A percentile compares a stretch with the other conserved stretches of the same genome.
Conservation (phyloP, 1,140 invertebrate species). For the Rhopalosiphum padi region DNA sequence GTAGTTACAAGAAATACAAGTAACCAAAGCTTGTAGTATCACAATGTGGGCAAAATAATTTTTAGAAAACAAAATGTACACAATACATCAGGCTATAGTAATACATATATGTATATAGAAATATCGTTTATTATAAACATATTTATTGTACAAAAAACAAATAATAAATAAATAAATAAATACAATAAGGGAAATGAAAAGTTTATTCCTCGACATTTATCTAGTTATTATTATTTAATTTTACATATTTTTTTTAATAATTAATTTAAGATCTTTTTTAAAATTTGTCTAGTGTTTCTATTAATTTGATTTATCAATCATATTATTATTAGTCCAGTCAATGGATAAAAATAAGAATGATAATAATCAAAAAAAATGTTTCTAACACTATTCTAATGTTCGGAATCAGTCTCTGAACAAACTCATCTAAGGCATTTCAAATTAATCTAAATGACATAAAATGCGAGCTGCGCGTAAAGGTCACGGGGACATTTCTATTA, state of each 20-base stretch:
- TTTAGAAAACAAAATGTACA: conserved; percentile 47
- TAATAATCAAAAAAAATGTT: neutral
- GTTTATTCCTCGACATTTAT: neutral
- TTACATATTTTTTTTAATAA: neutral
- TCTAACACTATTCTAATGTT: conserved; percentile 39
- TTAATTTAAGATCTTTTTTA: conserved; percentile 7
- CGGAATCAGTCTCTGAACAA: conserved; percentile 46
- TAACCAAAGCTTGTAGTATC: conserved; percentile 56
- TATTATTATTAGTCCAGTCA: neutral
- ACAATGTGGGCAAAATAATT: conserved; percentile 43
- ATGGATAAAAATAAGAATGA: neutral
- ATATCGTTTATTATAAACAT: conserved; percentile 17
- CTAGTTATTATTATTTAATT: conserved; percentile 21
- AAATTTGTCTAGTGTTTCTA: neutral
- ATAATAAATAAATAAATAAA: conserved; percentile 12
- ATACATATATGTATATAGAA: neutral
- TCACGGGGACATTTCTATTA: neutral
- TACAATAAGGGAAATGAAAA: neutral
- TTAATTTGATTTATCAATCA: neutral
- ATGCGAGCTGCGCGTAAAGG: neutral
- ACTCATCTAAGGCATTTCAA: conserved; percentile 12
- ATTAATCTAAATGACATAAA: conserved; percentile 19
- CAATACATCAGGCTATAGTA: conserved; percentile 37
- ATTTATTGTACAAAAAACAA: conserved; percentile 22
- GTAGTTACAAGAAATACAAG: conserved; percentile 50